These are phyloP conservation scores for Proteles cristata DNA, from an alignment of 2,113 vertebrate genomes.

Conservation along the genomic window DNA sequence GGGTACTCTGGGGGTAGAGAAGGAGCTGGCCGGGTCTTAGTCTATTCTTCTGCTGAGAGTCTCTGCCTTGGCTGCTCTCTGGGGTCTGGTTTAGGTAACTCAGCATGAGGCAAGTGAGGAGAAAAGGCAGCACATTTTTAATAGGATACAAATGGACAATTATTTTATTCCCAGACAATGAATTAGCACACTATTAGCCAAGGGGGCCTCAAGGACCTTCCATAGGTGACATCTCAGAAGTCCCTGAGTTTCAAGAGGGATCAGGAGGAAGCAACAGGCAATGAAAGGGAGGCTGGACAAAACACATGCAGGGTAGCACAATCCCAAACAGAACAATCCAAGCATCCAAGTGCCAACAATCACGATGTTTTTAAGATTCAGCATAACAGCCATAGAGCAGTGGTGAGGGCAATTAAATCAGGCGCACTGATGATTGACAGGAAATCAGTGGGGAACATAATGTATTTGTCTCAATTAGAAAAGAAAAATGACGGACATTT, in stretches of 20 bases:
- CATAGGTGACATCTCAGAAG: slow-evolving; percentile 19
- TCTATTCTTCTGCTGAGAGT: background rate
- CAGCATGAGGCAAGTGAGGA: background rate
- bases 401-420: background rate
- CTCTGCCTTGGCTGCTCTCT: background rate
- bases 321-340: background rate
- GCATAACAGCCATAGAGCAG: background rate
- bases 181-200: slow-evolving; percentile 13
- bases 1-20: background rate
- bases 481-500: slow-evolving; percentile 12
- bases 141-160: background rate
- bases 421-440: background rate
- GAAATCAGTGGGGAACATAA: background rate
- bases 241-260: background rate
- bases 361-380: background rate
- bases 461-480: slow-evolving; percentile 47
- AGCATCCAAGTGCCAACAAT: background rate
- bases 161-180: background rate
- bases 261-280: background rate
- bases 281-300: background rate
- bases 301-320: accelerated
- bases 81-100: background rate
- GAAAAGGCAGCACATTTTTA: background rate
- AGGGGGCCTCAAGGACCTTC: slow-evolving; percentile 50
- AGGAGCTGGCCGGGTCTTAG: background rate